A percentile compares a stretch with the other conserved stretches of the same genome.
These are phyloP conservation scores for Pseudorasbora parva DNA, from an alignment of 2,113 vertebrate genomes.

Conservation along the genomic window DNA sequence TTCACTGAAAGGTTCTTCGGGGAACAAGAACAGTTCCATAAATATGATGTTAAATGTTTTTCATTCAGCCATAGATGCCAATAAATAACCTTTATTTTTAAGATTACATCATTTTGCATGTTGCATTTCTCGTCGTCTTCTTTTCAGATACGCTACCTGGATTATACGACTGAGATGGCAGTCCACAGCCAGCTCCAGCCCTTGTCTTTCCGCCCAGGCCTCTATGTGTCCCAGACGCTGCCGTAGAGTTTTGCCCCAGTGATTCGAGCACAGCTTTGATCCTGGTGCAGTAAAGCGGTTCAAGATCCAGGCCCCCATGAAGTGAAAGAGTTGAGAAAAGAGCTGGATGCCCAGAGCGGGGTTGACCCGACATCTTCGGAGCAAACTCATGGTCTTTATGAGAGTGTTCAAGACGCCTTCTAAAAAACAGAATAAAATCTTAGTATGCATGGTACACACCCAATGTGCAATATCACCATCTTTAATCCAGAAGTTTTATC, in stretches of 20 bases:
- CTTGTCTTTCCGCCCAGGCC: conserved; percentile 94
- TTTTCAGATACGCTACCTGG: conserved; percentile 72
- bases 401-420: conserved; percentile 90
- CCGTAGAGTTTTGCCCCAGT: conserved; percentile 89
- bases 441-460: not conserved
- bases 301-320: conserved; percentile 93
- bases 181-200: conserved; percentile 91
- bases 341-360: conserved; percentile 93
- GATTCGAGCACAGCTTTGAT: conserved; percentile 85
- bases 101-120: not conserved
- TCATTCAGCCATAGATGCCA: too few species aligned
- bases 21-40: too few species aligned
- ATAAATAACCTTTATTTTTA: not conserved
- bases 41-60: too few species aligned
- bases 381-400: conserved; percentile 87
- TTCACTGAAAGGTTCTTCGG: too few species aligned
- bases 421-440: conserved; percentile 51
- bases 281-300: conserved; percentile 83
- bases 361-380: conserved; percentile 88
- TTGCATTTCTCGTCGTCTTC: not conserved
- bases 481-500: not conserved
- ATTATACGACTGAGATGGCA: conserved; percentile 90
- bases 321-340: conserved; percentile 95
- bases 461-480: not conserved
- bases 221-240: conserved; percentile 87